Conservation (phyloP, 2,113 vertebrate genomes). For the Cavia aperea region DNA sequence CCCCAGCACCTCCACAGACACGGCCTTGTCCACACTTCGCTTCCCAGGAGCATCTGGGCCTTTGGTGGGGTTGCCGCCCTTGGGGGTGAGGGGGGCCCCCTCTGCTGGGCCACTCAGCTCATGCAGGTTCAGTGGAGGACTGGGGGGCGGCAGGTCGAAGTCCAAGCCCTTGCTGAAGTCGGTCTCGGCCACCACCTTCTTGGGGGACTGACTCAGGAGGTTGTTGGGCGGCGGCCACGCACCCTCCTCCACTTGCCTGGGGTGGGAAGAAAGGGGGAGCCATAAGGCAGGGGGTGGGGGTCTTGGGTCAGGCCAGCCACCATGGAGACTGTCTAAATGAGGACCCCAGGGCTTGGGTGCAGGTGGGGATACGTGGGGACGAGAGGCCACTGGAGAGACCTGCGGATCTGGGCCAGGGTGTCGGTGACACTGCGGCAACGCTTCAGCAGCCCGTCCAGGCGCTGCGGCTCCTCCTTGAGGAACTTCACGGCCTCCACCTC, state of each 20-base stretch:
- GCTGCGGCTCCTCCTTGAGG: conserved; percentile 96
- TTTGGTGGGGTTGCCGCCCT: conserved; percentile 78
- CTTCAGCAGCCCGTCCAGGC: conserved; percentile 93
- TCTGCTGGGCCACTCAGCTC: conserved; percentile 77
- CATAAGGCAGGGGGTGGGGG: neutral
- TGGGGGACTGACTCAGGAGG: conserved; percentile 84
- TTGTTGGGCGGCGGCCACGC: conserved; percentile 85
- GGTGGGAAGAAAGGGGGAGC: conserved; percentile 10
- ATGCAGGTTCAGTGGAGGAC: conserved; percentile 86
- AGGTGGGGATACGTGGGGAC: neutral
- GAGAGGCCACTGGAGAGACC: conserved; percentile 64
- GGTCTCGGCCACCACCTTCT: conserved; percentile 80
- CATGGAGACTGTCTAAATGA: neutral
- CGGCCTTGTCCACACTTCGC: conserved; percentile 84
- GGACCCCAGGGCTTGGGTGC: neutral
- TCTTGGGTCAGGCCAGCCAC: neutral
- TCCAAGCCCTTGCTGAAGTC: conserved; percentile 87
- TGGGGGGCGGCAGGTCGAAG: conserved; percentile 84
- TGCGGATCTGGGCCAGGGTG: conserved; percentile 79
- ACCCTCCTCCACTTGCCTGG: conserved; percentile 91
- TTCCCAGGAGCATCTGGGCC: conserved; percentile 84
- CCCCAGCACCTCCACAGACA: conserved; percentile 86
- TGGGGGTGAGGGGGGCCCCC: conserved; percentile 76
- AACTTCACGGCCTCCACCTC: conserved; percentile 98
- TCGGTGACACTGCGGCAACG: conserved; percentile 94